Conservation (phyloP, 2,888 invertebrate species). For the Heteropelma amictum region DNA sequence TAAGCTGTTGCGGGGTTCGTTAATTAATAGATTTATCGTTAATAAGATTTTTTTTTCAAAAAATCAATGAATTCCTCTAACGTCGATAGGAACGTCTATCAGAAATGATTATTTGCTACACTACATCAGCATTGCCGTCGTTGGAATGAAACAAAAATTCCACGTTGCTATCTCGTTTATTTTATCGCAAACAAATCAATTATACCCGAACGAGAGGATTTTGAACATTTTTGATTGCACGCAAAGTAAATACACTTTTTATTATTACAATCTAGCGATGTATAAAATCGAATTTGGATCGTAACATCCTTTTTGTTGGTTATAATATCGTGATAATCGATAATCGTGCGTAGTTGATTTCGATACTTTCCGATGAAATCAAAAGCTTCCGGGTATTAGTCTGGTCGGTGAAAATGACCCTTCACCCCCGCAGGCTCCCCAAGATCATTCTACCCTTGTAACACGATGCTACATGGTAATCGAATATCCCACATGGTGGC, state of each 20-base stretch:
- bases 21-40: neutral
- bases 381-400: slow-evolving; percentile 1
- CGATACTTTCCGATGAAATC: neutral
- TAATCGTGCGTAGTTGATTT: neutral
- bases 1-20: neutral
- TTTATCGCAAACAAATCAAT: too few relatives aligned
- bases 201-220: too few relatives aligned
- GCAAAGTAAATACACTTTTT: too few relatives aligned
- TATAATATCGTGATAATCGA: neutral
- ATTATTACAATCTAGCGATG: neutral
- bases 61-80: slow-evolving; percentile 8
- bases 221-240: too few relatives aligned
- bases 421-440: slow-evolving; percentile 24
- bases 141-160: too few relatives aligned
- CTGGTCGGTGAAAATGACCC: slow-evolving; percentile 13
- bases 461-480: slow-evolving; percentile 58
- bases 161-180: too few relatives aligned
- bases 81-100: neutral
- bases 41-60: neutral
- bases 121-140: too few relatives aligned
- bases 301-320: neutral
- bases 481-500: slow-evolving; percentile 45
- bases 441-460: slow-evolving; percentile 30
- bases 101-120: neutral
- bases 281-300: neutral